Conservation (phyloP, 1,140 invertebrate species). For the Metopolophium dirhodum region DNA sequence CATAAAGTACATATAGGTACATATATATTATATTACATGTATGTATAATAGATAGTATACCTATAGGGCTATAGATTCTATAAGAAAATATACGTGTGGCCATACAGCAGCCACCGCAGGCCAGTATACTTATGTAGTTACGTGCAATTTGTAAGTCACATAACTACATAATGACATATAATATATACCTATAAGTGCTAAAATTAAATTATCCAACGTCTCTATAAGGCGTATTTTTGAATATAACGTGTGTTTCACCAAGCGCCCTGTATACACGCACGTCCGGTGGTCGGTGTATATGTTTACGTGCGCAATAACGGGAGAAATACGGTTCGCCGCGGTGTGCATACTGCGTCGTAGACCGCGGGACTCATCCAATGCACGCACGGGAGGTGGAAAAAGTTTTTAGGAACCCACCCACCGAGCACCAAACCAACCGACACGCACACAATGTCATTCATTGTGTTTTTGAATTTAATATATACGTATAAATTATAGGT, state of each 20-base stretch:
- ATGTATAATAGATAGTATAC: neutral
- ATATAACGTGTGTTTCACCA: neutral
- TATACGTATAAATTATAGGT: neutral
- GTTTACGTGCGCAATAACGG: neutral
- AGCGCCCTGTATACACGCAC: neutral
- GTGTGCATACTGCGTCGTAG: neutral
- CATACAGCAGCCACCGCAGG: neutral
- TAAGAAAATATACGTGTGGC: neutral
- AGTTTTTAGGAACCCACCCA: slow-evolving; percentile 54
- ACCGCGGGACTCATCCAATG: slow-evolving; percentile 46
- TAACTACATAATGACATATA: too few species aligned
- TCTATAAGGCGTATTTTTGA: neutral
- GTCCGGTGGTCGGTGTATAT: neutral
- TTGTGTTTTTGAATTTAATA: slow-evolving; percentile 30
- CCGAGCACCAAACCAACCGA: slow-evolving; percentile 43
- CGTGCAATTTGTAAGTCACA: too few species aligned
- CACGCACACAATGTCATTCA: slow-evolving; percentile 53
- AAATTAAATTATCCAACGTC: too few species aligned
- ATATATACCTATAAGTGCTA: too few species aligned
- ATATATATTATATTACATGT: too few species aligned
- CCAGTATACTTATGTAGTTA: neutral
- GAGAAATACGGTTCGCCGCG: neutral
- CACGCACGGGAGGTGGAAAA: slow-evolving; percentile 51
- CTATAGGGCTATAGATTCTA: too few species aligned
- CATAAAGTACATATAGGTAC: too few species aligned